Conservation (phyloP, 2,888 invertebrate genomes). For the Drosophila anomelani region DNA sequence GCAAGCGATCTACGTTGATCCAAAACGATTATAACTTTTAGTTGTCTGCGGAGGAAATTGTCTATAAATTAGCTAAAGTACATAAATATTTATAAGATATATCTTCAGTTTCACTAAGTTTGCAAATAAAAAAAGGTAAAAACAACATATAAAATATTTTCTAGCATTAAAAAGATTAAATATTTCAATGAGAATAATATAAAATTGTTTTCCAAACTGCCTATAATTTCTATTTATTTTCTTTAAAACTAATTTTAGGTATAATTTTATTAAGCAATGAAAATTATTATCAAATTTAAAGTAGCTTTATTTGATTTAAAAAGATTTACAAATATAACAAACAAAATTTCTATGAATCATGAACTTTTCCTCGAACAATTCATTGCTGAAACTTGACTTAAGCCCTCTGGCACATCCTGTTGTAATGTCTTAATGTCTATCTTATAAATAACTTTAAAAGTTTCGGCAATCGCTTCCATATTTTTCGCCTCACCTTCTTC, state of each 20-base stretch:
- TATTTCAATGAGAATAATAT: background rate
- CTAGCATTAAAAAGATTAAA: background rate
- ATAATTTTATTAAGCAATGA: background rate
- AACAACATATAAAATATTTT: background rate
- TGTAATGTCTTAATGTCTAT: conserved; percentile 7
- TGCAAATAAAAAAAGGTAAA: too few species aligned
- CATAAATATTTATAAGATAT: background rate
- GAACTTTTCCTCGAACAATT: background rate
- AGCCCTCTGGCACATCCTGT: conserved; percentile 9
- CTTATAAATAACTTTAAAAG: conserved; percentile 27
- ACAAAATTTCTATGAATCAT: background rate
- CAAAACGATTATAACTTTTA: background rate
- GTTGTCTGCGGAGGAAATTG: background rate
- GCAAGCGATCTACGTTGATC: background rate
- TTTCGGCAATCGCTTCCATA: conserved; percentile 24
- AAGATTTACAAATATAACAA: background rate
- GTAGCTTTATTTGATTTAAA: background rate
- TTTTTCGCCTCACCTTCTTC: background rate
- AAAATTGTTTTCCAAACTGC: background rate
- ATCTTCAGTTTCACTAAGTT: background rate
- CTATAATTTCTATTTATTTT: background rate
- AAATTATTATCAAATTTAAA: background rate
- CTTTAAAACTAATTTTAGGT: background rate
- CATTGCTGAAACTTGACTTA: background rate
- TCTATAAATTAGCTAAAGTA: background rate